Percentiles rank a stretch among this genome's conserved stretches.
Evolutionary conservation across 1,140 invertebrate genomes (phyloP).

Genomic region (Cyclina sinensis): DNA sequence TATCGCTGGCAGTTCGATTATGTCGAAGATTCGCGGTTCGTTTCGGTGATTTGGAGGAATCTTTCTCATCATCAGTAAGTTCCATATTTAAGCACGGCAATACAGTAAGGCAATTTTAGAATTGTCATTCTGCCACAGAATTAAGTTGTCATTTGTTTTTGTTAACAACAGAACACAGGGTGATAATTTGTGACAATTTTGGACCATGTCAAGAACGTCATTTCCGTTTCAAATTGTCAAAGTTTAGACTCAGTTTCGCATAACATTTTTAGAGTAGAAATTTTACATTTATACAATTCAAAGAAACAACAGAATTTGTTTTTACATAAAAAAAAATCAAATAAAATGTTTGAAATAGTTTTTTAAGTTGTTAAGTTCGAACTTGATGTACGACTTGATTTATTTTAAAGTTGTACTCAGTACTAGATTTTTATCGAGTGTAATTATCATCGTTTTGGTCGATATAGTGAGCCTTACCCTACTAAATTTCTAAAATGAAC

Average conservation of each 20-base stretch:
- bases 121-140: not conserved
- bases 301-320: too few relatives aligned
- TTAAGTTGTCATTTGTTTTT: not conserved
- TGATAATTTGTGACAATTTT: conserved; percentile 15
- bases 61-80: not conserved
- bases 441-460: too few relatives aligned
- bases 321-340: too few relatives aligned
- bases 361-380: too few relatives aligned
- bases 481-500: too few relatives aligned
- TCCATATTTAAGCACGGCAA: not conserved
- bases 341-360: too few relatives aligned
- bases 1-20: conserved; percentile 17
- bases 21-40: conserved; percentile 20
- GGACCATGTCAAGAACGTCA: not conserved
- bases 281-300: too few relatives aligned
- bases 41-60: not conserved
- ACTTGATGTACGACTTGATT: too few relatives aligned
- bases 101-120: not conserved
- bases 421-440: too few relatives aligned
- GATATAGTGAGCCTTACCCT: too few relatives aligned
- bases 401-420: too few relatives aligned
- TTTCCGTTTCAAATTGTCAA: not conserved
- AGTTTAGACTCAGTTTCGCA: not conserved
- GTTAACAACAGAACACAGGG: not conserved
- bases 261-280: too few relatives aligned